Evolutionary conservation across 2,797 vertebrate species (phyloP).

Genomic region (Distichodus sexfasciatus): DNA sequence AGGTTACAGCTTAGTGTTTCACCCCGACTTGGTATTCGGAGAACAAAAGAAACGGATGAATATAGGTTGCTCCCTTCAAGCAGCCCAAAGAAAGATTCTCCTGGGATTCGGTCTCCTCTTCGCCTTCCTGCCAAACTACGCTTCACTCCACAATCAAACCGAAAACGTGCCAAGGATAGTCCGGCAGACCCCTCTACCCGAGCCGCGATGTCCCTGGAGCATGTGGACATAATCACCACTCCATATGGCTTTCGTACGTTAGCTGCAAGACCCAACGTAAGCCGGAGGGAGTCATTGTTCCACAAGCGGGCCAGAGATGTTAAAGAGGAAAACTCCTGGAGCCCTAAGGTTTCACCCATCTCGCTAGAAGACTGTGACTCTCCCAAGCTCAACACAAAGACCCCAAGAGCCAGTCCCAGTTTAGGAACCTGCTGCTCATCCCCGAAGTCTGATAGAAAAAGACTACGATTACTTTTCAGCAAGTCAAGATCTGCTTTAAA

Average conservation of each 20-base stretch:
- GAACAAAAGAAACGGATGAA: slow-evolving; percentile 14
- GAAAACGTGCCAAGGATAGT: slow-evolving; percentile 16
- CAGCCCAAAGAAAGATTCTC: slow-evolving; percentile 24
- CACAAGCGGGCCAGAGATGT: slow-evolving; percentile 36
- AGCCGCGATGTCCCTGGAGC: slow-evolving; percentile 66
- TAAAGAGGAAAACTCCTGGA: not conserved
- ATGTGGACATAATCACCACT: slow-evolving; percentile 64
- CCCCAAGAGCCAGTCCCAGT: not conserved
- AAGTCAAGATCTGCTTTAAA: slow-evolving; percentile 50
- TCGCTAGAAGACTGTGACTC: not conserved
- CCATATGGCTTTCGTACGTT: slow-evolving; percentile 68
- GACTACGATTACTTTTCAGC: slow-evolving; percentile 52
- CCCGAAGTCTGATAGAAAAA: slow-evolving; percentile 30
- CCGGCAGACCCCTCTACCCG: slow-evolving; percentile 49
- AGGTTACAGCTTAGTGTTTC: slow-evolving; percentile 16
- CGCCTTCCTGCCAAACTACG: slow-evolving; percentile 3
- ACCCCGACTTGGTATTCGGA: slow-evolving; percentile 12
- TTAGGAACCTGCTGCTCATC: not conserved
- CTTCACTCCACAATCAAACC: not conserved
- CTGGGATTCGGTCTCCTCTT: not conserved
- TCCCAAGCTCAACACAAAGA: rapidly evolving
- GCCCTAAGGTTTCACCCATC: not conserved
- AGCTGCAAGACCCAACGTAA: slow-evolving; percentile 60
- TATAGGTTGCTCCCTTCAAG: slow-evolving; percentile 46
- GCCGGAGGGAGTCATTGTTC: slow-evolving; percentile 69